Conservation (phyloP, 2,888 invertebrate species). For the Eumerus sabulonum region DNA sequence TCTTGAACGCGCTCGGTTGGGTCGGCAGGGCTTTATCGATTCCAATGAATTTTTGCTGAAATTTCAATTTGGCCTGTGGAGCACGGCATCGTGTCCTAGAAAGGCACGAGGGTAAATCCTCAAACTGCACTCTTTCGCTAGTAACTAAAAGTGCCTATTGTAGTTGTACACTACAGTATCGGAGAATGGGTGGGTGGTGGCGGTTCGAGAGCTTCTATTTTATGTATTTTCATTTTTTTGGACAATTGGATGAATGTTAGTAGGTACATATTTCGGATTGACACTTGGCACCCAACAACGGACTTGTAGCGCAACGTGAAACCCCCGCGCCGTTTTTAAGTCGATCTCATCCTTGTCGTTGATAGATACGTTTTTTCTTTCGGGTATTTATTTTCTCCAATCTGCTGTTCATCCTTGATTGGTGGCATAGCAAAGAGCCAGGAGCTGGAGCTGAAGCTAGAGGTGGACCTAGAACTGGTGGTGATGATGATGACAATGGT, state of each 20-base stretch:
- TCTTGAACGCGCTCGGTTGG: neutral
- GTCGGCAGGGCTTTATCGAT: conserved; percentile 57
- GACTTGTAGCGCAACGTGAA: conserved; percentile 23
- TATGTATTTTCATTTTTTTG: conserved; percentile 62
- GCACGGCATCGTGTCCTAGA: conserved; percentile 58
- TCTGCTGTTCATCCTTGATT: conserved; percentile 61
- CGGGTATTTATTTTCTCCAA: conserved; percentile 62
- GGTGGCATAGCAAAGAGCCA: conserved; percentile 20
- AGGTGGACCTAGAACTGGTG: no score
- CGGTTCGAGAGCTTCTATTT: neutral
- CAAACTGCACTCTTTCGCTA: conserved; percentile 50
- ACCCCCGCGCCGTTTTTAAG: conserved; percentile 54
- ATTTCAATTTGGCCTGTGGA: conserved; percentile 68
- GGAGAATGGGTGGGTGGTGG: neutral
- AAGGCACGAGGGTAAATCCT: conserved; percentile 57
- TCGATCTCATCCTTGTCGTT: conserved; percentile 49
- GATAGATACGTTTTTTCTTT: conserved; percentile 24
- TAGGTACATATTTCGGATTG: conserved; percentile 67
- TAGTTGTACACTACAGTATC: neutral
- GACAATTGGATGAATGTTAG: conserved; percentile 69
- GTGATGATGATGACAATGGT: conserved; percentile 25
- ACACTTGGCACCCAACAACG: conserved; percentile 66
- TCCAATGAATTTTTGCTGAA: conserved; percentile 63
- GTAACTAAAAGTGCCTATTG: conserved; percentile 52
- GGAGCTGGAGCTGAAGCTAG: no score